phyloP scores from a whole-genome alignment of 1,140 invertebrate genomes.

The Calycopis cecrops region DNA sequence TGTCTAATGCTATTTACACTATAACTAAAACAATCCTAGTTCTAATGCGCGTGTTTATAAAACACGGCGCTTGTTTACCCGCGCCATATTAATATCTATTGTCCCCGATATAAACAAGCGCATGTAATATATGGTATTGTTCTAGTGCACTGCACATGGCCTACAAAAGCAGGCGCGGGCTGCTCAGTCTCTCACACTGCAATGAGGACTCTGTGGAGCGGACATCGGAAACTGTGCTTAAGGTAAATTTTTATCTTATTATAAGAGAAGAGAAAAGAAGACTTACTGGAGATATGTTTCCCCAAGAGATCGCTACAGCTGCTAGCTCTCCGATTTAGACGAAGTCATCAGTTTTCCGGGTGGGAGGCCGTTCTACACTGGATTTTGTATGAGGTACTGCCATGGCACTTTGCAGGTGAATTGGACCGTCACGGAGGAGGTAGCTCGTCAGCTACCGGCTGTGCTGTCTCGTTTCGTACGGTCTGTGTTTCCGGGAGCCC shows the following conservation, averaged over 20 bases:
- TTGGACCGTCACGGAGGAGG: no score
- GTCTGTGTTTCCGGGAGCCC: no score
- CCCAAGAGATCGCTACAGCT: no score
- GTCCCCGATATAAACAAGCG: conserved; percentile 52
- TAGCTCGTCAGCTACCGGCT: no score
- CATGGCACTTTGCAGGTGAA: no score
- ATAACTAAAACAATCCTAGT: conserved; percentile 20
- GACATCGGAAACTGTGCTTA: conserved; percentile 60
- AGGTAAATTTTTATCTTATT: conserved; percentile 39
- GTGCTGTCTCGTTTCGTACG: no score
- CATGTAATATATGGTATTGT: conserved; percentile 35
- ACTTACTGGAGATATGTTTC: no score
- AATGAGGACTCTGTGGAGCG: conserved; percentile 49
- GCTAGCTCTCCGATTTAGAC: no score
- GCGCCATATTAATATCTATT: conserved; percentile 64
- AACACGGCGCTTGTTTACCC: conserved; percentile 61
- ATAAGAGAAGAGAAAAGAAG: no score
- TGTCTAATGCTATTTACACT: not conserved
- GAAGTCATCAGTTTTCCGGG: no score
- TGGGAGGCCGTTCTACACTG: no score
- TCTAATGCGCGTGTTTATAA: conserved; percentile 61
- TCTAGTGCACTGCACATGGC: conserved; percentile 61
- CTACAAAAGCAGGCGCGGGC: conserved; percentile 65
- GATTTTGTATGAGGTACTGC: no score
- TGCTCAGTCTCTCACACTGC: conserved; percentile 57